Percentiles rank a stretch among this genome's conserved stretches.
Conservation (phyloP, 2,113 vertebrate species). For the Orthonyx spaldingii region DNA sequence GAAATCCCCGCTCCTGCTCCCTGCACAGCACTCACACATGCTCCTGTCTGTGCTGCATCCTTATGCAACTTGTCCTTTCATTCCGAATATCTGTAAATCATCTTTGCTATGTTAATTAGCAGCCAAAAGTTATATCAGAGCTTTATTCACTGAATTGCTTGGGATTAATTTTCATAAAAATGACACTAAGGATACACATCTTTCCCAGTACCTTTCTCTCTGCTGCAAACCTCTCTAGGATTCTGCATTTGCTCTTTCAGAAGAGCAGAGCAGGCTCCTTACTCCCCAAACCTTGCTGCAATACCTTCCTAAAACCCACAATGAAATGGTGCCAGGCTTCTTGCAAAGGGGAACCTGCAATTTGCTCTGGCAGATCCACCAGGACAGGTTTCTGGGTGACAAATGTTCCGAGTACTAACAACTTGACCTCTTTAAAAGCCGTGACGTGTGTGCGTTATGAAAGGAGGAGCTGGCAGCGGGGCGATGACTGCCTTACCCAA, state of each 20-base stretch:
- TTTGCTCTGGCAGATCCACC: not conserved
- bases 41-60: not conserved
- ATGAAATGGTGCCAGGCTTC: not conserved
- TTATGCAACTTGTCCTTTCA: not conserved
- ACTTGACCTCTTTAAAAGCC: not conserved
- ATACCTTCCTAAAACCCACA: not conserved
- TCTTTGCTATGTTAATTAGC: not conserved
- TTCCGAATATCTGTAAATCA: not conserved
- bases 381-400: conserved; percentile 3
- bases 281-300: not conserved
- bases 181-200: not conserved
- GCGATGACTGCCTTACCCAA: not conserved
- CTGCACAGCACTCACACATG: not conserved
- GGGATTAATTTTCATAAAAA: not conserved
- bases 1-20: not conserved
- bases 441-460: not conserved
- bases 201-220: not conserved
- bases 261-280: not conserved
- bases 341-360: not conserved
- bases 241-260: not conserved
- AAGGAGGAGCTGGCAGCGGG: not conserved
- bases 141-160: not conserved
- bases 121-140: not conserved
- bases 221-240: not conserved
- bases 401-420: not conserved